Percentiles rank a stretch among this genome's conserved stretches.
Evolutionary conservation across 2,797 vertebrate species (phyloP).

Genomic region (Danio jaintianensis): DNA sequence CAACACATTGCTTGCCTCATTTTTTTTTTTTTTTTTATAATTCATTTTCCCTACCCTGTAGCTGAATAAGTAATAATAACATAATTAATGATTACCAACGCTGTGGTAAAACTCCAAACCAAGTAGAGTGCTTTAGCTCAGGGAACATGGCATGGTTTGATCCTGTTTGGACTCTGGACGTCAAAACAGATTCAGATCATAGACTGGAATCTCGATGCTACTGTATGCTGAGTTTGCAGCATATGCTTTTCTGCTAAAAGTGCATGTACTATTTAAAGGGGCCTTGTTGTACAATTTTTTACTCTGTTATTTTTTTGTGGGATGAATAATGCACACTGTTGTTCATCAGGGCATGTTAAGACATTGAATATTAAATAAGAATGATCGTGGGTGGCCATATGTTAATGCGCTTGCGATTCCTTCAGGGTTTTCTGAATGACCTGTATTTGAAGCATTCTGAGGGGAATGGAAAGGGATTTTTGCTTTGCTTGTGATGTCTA

Average conservation of each 20-base stretch:
- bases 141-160: neutral
- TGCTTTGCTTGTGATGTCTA: neutral
- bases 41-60: constrained; percentile 23
- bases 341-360: constrained; percentile 2
- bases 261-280: neutral
- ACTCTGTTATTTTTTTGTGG: neutral
- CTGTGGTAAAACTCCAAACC: constrained; percentile 1
- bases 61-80: constrained; percentile 42
- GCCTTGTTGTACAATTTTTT: neutral
- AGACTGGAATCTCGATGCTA: neutral
- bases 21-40: constrained; percentile 53
- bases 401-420: constrained; percentile 1
- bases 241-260: neutral
- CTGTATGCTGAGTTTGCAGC: neutral
- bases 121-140: constrained; percentile 4
- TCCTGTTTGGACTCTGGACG: neutral
- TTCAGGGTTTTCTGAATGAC: neutral
- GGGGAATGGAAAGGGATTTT: neutral
- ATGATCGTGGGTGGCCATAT: neutral
- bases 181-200: neutral
- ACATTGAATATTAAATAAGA: constrained; percentile 14
- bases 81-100: constrained; percentile 43
- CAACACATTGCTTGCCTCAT: neutral
- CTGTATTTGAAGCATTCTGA: constrained; percentile 12
- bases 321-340: neutral